Evolutionary conservation across 2,888 invertebrate genomes (phyloP).

Genomic region (Neuroscelio doddi): DNA sequence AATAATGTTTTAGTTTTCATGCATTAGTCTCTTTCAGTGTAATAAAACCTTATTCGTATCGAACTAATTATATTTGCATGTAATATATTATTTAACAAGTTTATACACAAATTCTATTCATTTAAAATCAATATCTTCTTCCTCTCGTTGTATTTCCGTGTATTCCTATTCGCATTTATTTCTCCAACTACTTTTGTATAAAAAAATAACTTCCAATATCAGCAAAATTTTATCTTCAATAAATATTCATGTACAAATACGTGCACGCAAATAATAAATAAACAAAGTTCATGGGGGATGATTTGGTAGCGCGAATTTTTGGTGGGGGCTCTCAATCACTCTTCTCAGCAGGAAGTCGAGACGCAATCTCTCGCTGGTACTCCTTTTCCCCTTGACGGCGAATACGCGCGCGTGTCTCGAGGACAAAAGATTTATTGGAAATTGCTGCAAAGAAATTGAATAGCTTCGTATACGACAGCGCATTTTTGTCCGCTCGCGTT

Average conservation of each 20-base stretch:
- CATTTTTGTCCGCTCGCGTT: slow-evolving; percentile 43
- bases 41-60: no score
- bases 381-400: slow-evolving; percentile 42
- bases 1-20: no score
- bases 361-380: slow-evolving; percentile 64
- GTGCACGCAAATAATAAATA: slow-evolving; percentile 40
- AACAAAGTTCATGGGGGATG: slow-evolving; percentile 37
- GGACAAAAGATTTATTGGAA: slow-evolving; percentile 67
- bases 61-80: no score
- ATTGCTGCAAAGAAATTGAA: slow-evolving; percentile 66
- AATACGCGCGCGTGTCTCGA: slow-evolving; percentile 59
- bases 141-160: no score
- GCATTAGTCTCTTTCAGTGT: no score
- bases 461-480: slow-evolving; percentile 49
- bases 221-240: not conserved
- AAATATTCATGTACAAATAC: not conserved
- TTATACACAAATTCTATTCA: no score
- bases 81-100: no score
- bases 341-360: slow-evolving; percentile 66
- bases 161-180: no score
- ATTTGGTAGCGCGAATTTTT: slow-evolving; percentile 59
- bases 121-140: no score
- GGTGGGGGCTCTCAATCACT: slow-evolving; percentile 63
- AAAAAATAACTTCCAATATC: not conserved
- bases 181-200: no score